These are phyloP conservation scores for Drepanosiphum platanoidis DNA, from an alignment of 2,888 invertebrate species.

Conservation along the genomic window DNA sequence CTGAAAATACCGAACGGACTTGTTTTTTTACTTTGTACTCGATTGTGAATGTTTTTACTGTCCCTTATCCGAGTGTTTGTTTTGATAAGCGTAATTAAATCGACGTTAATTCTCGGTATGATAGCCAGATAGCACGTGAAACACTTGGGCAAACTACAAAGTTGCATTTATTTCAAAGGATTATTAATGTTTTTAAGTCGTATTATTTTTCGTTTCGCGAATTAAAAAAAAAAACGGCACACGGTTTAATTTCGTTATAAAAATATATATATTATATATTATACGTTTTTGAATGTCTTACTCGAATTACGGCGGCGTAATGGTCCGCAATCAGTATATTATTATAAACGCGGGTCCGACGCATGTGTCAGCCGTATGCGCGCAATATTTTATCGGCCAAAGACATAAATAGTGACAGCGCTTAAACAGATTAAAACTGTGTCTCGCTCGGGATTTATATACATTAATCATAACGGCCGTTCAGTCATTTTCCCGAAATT, in stretches of 20 bases:
- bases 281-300: not conserved
- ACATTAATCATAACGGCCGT: conserved; percentile 46
- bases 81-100: not conserved
- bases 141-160: too few relatives aligned
- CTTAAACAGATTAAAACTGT: conserved; percentile 51
- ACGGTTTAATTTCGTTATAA: not conserved
- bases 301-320: not conserved
- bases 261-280: too few relatives aligned
- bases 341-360: not conserved
- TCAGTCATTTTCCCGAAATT: conserved; percentile 41
- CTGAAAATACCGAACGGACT: too few relatives aligned
- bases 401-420: conserved; percentile 38
- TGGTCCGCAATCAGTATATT: not conserved
- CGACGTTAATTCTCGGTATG: not conserved
- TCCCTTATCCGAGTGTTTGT: not conserved
- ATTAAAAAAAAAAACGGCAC: not conserved
- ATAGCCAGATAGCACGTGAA: not conserved
- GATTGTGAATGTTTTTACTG: not conserved
- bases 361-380: not conserved
- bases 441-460: not conserved
- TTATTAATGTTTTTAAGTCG: not conserved
- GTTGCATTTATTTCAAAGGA: not conserved
- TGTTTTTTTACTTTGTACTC: not conserved
- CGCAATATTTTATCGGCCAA: conserved; percentile 41
- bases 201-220: not conserved